A percentile compares a stretch with the other conserved stretches of the same genome.
phyloP scores from a whole-genome alignment of 1,140 invertebrate species.

The Drosophila equinoxialis region DNA sequence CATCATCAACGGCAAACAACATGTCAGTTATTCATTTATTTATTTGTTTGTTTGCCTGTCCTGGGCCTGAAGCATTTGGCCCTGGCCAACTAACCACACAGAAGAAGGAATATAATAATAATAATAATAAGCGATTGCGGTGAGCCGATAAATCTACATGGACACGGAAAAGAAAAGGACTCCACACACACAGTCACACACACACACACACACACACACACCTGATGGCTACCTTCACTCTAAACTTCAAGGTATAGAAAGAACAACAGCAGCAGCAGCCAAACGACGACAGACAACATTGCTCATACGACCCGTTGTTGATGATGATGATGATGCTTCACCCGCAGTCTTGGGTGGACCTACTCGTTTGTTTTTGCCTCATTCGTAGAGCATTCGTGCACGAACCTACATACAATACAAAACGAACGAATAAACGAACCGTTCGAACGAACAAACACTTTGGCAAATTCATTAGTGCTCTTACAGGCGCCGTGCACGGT shows the following conservation, averaged over 20 bases:
- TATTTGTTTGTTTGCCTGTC: constrained; percentile 62
- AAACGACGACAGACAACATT: constrained; percentile 54
- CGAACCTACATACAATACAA: constrained; percentile 7
- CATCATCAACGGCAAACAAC: constrained; percentile 49
- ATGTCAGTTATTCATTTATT: constrained; percentile 65
- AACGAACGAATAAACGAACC: not conserved
- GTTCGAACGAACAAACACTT: constrained; percentile 17
- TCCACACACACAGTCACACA: too few relatives aligned
- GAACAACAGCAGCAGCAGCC: constrained; percentile 13
- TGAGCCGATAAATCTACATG: constrained; percentile 60
- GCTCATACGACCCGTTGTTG: constrained; percentile 68
- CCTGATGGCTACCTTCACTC: constrained; percentile 22
- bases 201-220: constrained; percentile 1
- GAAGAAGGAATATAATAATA: not conserved
- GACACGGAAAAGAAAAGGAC: constrained; percentile 20
- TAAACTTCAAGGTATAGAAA: constrained; percentile 19
- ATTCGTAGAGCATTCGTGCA: constrained; percentile 39
- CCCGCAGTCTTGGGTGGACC: not conserved
- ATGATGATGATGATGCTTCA: not conserved
- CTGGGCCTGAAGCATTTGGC: constrained; percentile 26
- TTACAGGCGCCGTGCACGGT: constrained; percentile 82
- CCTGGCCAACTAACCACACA: constrained; percentile 59
- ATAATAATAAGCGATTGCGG: constrained; percentile 66
- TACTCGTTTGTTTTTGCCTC: constrained; percentile 7
- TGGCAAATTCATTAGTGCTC: constrained; percentile 81